These are phyloP conservation scores for Spodoptera litura DNA, from an alignment of 1,140 invertebrate species.

Conservation along the genomic window DNA sequence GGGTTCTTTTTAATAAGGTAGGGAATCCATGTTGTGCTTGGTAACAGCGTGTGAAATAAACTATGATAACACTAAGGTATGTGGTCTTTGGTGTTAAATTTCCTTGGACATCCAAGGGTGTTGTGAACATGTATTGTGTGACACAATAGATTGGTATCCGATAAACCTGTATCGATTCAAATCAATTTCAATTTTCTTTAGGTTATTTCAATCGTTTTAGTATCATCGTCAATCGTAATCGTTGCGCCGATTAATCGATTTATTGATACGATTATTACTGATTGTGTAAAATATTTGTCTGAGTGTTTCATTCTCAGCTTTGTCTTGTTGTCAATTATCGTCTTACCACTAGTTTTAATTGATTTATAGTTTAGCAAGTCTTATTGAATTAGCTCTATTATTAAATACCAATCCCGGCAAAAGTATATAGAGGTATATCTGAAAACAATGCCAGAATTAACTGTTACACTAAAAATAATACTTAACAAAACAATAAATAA, in stretches of 20 bases:
- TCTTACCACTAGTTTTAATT: neutral
- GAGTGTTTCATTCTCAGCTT: neutral
- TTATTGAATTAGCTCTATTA: no score
- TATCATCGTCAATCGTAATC: neutral
- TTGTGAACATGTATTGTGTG: conserved; percentile 41
- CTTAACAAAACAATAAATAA: neutral
- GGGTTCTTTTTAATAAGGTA: conserved; percentile 53
- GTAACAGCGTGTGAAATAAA: conserved; percentile 74
- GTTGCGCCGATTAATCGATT: conserved; percentile 4
- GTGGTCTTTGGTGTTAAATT: conserved; percentile 69
- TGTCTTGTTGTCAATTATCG: neutral
- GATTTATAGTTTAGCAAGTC: neutral
- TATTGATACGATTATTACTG: conserved; percentile 17
- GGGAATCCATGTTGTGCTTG: conserved; percentile 60
- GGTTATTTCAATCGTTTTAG: conserved; percentile 25
- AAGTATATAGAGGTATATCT: no score
- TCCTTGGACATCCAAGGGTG: conserved; percentile 52
- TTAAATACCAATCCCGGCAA: no score
- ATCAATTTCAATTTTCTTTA: conserved; percentile 31
- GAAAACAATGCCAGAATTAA: no score
- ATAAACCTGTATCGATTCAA: conserved; percentile 4
- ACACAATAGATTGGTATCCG: conserved; percentile 17
- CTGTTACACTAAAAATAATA: neutral
- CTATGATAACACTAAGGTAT: conserved; percentile 71
- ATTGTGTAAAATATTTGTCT: conserved; percentile 24